phyloP scores from a whole-genome alignment of 2,888 invertebrate genomes.

The Pristionchus maxplancki region DNA sequence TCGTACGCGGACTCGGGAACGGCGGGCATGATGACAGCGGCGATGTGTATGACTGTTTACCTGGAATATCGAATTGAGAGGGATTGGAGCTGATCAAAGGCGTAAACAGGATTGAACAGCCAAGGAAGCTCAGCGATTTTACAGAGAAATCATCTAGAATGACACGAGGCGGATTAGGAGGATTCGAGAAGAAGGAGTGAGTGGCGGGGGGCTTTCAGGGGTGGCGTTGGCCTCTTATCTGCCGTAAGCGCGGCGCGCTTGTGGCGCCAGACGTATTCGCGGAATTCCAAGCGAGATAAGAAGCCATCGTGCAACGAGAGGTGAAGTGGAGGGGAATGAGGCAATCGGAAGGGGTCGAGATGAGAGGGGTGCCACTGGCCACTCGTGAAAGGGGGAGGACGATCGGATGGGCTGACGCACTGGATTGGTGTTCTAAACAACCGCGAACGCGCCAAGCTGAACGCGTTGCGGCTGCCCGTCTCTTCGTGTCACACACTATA shows the following conservation, averaged over 20 bases:
- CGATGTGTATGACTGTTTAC: constrained; percentile 1
- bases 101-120: background rate
- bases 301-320: background rate
- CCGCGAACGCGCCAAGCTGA: constrained; percentile 13
- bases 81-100: too few relatives aligned
- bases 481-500: too few relatives aligned
- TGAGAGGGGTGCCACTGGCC: background rate
- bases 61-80: background rate
- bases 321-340: background rate
- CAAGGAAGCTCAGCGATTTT: background rate
- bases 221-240: background rate
- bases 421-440: background rate
- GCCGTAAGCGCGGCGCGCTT: background rate
- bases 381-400: background rate
- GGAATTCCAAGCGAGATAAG: constrained; percentile 6
- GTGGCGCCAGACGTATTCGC: constrained; percentile 16
- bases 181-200: constrained; percentile 1
- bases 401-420: background rate
- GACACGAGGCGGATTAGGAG: constrained; percentile 8
- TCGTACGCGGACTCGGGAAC: constrained; percentile 17
- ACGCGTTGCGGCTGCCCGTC: background rate
- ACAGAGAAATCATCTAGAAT: background rate
- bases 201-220: background rate
- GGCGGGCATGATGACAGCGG: constrained; percentile 17
- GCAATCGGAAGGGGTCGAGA: background rate